phyloP scores from a whole-genome alignment of 2,888 invertebrate species.

The Xestobium rufovillosum region DNA sequence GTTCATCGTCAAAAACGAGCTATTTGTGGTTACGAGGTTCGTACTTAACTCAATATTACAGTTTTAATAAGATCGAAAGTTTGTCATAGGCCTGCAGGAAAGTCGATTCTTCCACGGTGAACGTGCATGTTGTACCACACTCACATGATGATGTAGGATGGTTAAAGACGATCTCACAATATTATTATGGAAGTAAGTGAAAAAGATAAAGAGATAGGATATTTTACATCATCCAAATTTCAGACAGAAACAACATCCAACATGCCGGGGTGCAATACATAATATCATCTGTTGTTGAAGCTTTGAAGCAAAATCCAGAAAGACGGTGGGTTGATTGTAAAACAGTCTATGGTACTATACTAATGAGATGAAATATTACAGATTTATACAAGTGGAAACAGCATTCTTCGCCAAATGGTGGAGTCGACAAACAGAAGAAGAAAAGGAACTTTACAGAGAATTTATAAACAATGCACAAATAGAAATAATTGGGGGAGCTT shows the following conservation, averaged over 20 bases:
- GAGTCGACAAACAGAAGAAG: conserved; percentile 53
- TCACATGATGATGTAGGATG: conserved; percentile 94
- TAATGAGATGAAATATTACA: no score
- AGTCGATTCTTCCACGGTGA: no score
- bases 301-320: conserved; percentile 59
- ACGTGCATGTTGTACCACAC: conserved; percentile 80
- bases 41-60: no score
- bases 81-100: no score
- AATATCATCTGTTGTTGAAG: conserved; percentile 72
- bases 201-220: no score
- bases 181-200: conserved; percentile 73
- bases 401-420: conserved; percentile 80
- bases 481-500: conserved; percentile 55
- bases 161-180: conserved; percentile 90
- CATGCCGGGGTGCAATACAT: conserved; percentile 88
- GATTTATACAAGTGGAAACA: conserved; percentile 78
- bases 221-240: no score
- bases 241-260: no score
- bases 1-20: no score
- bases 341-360: no score
- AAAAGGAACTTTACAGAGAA: conserved; percentile 47
- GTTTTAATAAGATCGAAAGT: no score
- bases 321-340: no score
- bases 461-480: conserved; percentile 54
- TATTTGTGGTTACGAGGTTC: no score